phyloP scores from a whole-genome alignment of 2,888 invertebrate genomes.

The Eupithecia dodoneata region DNA sequence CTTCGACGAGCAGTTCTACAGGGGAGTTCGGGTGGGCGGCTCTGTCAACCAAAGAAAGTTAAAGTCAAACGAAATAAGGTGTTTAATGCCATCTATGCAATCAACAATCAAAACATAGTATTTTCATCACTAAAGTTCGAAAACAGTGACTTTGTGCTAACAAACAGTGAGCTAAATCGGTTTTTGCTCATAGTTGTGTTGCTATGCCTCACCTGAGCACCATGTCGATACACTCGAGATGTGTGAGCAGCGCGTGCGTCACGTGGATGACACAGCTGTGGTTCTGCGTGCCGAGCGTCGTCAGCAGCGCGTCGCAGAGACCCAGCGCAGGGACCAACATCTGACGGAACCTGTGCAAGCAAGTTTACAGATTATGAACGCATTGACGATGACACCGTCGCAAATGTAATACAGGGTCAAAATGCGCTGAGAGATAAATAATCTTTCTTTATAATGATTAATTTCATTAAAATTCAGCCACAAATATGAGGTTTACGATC shows the following conservation, averaged over 20 bases:
- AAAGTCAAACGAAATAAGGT: background rate
- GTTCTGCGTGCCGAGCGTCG: conserved; percentile 92
- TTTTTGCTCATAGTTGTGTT: too few relatives aligned
- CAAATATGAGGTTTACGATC: too few relatives aligned
- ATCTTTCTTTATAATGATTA: too few relatives aligned
- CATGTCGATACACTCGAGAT: conserved; percentile 91
- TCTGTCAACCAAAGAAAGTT: conserved; percentile 48
- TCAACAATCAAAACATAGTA: too few relatives aligned
- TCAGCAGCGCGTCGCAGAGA: conserved; percentile 91
- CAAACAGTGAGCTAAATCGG: too few relatives aligned
- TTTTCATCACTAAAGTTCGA: too few relatives aligned
- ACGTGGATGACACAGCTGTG: conserved; percentile 92
- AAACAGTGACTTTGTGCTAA: too few relatives aligned
- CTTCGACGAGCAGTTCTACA: conserved; percentile 87
- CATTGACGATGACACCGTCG: background rate
- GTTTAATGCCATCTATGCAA: background rate
- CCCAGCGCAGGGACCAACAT: conserved; percentile 92
- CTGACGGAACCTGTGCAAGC: conserved; percentile 87
- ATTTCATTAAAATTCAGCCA: too few relatives aligned
- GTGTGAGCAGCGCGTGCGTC: conserved; percentile 90
- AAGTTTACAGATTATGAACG: background rate
- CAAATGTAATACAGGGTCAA: too few relatives aligned
- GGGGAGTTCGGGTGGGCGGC: conserved; percentile 85
- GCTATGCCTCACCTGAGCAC: conserved; percentile 84
- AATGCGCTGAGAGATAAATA: too few relatives aligned